Conservation (phyloP, 1,140 invertebrate genomes). For the Leptopilina clavipes region DNA sequence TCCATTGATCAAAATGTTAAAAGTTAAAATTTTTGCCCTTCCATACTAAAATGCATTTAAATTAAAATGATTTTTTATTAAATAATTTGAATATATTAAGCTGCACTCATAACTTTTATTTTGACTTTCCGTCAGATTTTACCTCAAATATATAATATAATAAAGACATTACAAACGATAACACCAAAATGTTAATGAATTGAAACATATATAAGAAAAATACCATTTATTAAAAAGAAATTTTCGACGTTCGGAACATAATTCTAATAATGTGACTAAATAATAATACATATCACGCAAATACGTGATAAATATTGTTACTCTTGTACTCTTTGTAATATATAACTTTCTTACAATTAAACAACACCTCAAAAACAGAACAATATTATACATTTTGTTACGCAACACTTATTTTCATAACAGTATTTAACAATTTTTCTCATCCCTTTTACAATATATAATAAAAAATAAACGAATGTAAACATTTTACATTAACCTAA, state of each 20-base stretch:
- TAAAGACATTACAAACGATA: no score
- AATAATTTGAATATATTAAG: no score
- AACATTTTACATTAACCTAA: background rate
- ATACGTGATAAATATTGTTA: background rate
- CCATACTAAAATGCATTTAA: no score
- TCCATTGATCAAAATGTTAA: no score
- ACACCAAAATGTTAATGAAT: no score
- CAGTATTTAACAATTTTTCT: conserved; percentile 19
- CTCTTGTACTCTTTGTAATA: background rate
- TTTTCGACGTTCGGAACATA: background rate
- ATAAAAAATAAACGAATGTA: background rate
- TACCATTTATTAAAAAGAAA: conserved; percentile 29
- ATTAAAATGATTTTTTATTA: no score
- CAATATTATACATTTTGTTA: background rate
- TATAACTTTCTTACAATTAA: conserved; percentile 21
- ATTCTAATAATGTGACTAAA: background rate
- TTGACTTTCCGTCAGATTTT: no score
- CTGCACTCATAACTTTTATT: no score
- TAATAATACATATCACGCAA: background rate
- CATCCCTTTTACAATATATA: background rate
- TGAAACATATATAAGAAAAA: conserved; percentile 13
- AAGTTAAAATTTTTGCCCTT: no score
- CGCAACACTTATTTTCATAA: background rate
- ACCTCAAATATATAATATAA: no score
- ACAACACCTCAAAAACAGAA: conserved; percentile 4